Evolutionary conservation across 2,888 invertebrate species (phyloP).

Genomic region (Cancer borealis): DNA sequence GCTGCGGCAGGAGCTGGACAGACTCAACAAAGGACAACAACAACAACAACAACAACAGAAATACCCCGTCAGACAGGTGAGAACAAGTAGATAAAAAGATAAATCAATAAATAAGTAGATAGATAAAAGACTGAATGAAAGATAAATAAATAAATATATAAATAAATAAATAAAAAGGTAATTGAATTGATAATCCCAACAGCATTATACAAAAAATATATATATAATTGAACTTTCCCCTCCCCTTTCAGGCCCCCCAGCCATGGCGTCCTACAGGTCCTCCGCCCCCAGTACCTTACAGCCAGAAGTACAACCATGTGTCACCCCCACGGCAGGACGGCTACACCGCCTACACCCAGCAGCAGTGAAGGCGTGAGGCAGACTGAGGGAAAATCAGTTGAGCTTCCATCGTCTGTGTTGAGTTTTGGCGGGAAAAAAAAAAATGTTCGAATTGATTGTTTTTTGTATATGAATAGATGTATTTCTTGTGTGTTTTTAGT

Average conservation of each 20-base stretch:
- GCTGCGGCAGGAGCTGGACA: constrained; percentile 47
- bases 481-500: too few relatives aligned
- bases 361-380: neutral
- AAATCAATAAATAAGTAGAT: neutral
- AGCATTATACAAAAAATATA: neutral
- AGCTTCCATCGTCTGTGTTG: too few relatives aligned
- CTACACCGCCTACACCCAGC: neutral
- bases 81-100: neutral
- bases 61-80: neutral
- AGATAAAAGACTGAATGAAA: neutral
- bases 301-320: neutral
- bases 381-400: neutral
- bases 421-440: too few relatives aligned
- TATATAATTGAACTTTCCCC: neutral
- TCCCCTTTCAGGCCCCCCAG: neutral
- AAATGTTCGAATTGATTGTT: too few relatives aligned
- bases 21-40: neutral
- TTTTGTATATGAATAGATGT: too few relatives aligned
- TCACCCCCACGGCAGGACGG: neutral
- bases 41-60: neutral
- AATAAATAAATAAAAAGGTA: too few relatives aligned
- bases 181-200: too few relatives aligned
- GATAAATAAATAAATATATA: neutral
- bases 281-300: neutral
- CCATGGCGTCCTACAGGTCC: neutral